Conservation (phyloP, 2,888 invertebrate species). For the Xanthia togata region DNA sequence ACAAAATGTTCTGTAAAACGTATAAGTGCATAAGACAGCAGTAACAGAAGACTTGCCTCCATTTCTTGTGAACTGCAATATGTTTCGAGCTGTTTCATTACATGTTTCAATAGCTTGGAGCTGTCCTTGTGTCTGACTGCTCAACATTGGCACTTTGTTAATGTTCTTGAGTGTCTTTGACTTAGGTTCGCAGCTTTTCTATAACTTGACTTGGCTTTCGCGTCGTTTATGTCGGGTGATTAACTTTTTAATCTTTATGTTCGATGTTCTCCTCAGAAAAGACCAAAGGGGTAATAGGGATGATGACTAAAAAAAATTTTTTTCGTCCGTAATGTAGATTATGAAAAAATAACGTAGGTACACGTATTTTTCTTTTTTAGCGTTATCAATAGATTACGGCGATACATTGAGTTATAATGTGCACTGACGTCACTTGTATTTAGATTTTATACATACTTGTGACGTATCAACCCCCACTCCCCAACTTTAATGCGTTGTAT, state of each 20-base stretch:
- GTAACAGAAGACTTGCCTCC: slow-evolving; percentile 20
- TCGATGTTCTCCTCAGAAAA: too few species aligned
- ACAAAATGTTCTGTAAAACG: slow-evolving; percentile 13
- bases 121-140: slow-evolving; percentile 5
- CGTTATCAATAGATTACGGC: too few species aligned
- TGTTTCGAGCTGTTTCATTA: slow-evolving; percentile 39
- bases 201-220: background rate
- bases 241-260: background rate
- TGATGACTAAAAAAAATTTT: too few species aligned
- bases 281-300: too few species aligned
- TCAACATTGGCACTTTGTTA: slow-evolving; percentile 7
- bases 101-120: slow-evolving; percentile 28
- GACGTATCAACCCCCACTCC: too few species aligned
- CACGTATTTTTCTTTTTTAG: too few species aligned
- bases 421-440: too few species aligned
- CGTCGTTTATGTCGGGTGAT: background rate
- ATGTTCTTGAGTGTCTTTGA: background rate
- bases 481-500: too few species aligned
- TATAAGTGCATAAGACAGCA: slow-evolving; percentile 22
- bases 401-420: too few species aligned
- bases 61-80: slow-evolving; percentile 30
- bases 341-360: too few species aligned
- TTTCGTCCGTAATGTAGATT: too few species aligned
- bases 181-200: background rate
- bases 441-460: too few species aligned